phyloP scores from a whole-genome alignment of 2,113 vertebrate genomes.

The Gymnorhina tibicen region DNA sequence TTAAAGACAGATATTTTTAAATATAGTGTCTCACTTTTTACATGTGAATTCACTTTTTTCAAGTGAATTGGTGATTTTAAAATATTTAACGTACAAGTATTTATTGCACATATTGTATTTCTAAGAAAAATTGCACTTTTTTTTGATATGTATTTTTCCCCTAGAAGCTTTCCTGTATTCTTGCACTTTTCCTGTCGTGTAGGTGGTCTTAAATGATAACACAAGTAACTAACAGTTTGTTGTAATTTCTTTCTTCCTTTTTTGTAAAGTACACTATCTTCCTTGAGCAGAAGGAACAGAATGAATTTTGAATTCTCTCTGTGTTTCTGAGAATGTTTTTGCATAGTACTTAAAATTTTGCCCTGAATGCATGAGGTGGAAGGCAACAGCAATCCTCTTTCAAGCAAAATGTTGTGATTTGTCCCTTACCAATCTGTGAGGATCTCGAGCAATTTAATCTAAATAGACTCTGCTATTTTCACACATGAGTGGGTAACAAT shows the following conservation, averaged over 20 bases:
- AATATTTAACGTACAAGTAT: background rate
- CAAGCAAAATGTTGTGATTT: slow-evolving; percentile 63
- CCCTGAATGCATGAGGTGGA: background rate
- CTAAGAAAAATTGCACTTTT: background rate
- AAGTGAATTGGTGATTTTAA: background rate
- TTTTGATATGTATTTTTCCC: background rate
- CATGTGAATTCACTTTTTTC: background rate
- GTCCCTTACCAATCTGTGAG: slow-evolving; percentile 35
- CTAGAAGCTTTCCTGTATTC: background rate
- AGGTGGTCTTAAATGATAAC: background rate
- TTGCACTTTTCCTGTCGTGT: background rate
- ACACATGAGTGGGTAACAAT: slow-evolving; percentile 67
- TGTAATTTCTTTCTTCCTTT: background rate
- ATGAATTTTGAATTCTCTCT: slow-evolving; percentile 3
- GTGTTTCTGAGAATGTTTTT: background rate
- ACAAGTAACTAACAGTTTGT: background rate
- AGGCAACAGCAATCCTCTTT: slow-evolving; percentile 29
- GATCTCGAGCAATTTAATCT: slow-evolving; percentile 68
- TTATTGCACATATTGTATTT: background rate
- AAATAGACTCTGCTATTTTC: slow-evolving; percentile 67
- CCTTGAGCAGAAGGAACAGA: background rate
- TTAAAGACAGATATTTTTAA: background rate
- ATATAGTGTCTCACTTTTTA: background rate
- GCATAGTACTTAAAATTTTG: background rate
- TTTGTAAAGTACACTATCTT: background rate